Percentiles rank a stretch among this genome's conserved stretches.
Conservation (phyloP, 2,888 invertebrate genomes). For the Cheiracanthium punctorium region DNA sequence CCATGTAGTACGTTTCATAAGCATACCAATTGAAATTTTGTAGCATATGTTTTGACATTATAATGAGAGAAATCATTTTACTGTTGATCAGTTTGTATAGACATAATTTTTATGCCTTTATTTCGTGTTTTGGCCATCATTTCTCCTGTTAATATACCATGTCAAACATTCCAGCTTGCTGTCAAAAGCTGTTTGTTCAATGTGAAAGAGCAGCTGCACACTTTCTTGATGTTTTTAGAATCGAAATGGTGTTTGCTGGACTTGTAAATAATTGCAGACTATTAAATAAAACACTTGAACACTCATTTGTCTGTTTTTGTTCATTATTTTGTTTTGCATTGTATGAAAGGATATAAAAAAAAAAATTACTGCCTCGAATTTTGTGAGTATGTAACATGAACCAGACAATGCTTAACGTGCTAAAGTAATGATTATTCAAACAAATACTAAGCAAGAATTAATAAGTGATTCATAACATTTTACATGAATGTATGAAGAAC, state of each 20-base stretch:
- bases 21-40: not conserved
- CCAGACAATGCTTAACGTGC: too few relatives aligned
- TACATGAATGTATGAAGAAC: too few relatives aligned
- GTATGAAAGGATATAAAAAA: too few relatives aligned
- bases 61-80: not conserved
- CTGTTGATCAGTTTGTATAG: slow-evolving; percentile 15
- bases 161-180: slow-evolving; percentile 3
- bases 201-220: not conserved
- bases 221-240: not conserved
- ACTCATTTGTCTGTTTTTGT: not conserved
- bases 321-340: too few relatives aligned
- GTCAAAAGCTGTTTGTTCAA: not conserved
- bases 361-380: too few relatives aligned
- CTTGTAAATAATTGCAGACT: slow-evolving; percentile 4
- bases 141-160: slow-evolving; percentile 8
- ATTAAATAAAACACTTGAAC: not conserved
- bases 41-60: not conserved
- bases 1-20: not conserved
- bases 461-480: too few relatives aligned
- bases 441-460: too few relatives aligned
- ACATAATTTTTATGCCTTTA: not conserved
- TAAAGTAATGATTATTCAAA: too few relatives aligned
- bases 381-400: too few relatives aligned
- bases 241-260: not conserved
- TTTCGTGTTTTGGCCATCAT: slow-evolving; percentile 13